Evolutionary conservation across 1,140 invertebrate species (phyloP).

Genomic region (Drosophila mojavensis): DNA sequence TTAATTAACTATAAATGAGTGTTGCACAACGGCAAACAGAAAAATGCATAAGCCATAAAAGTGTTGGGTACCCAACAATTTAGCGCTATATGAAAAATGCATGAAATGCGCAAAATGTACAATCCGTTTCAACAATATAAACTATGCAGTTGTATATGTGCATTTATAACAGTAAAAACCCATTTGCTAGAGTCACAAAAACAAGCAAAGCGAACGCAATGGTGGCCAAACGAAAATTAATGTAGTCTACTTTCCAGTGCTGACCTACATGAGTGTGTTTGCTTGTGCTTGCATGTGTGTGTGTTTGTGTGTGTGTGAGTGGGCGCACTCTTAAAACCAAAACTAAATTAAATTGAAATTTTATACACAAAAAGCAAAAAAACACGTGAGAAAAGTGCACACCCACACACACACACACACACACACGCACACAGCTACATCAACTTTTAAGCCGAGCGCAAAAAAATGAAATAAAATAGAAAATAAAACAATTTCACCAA

Average conservation of each 20-base stretch:
- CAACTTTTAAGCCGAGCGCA: conserved; percentile 48
- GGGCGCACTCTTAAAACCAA: conserved; percentile 70
- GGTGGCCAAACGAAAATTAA: conserved; percentile 74
- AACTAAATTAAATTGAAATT: conserved; percentile 83
- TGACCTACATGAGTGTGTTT: conserved; percentile 62
- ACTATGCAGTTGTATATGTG: conserved; percentile 44
- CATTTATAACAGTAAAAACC: conserved; percentile 51
- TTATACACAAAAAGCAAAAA: conserved; percentile 69
- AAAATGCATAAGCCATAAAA: conserved; percentile 26
- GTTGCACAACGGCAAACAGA: conserved; percentile 18
- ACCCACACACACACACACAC: conserved; percentile 32
- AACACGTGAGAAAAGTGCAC: conserved; percentile 64
- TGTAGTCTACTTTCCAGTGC: conserved; percentile 75
- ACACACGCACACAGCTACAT: conserved; percentile 41
- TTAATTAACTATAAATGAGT: conserved; percentile 33
- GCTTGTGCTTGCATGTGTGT: not conserved
- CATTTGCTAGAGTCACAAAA: conserved; percentile 72
- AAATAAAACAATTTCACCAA: conserved; percentile 73
- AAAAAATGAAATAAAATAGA: conserved; percentile 60
- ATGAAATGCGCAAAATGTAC: conserved; percentile 51
- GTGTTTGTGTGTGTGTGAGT: conserved; percentile 14
- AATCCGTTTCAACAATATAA: conserved; percentile 56
- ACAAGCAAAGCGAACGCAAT: conserved; percentile 33
- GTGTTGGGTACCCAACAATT: conserved; percentile 64
- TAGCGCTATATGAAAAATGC: conserved; percentile 68